Evolutionary conservation across 2,797 vertebrate species (phyloP).

Genomic region (Neostethus bicornis): DNA sequence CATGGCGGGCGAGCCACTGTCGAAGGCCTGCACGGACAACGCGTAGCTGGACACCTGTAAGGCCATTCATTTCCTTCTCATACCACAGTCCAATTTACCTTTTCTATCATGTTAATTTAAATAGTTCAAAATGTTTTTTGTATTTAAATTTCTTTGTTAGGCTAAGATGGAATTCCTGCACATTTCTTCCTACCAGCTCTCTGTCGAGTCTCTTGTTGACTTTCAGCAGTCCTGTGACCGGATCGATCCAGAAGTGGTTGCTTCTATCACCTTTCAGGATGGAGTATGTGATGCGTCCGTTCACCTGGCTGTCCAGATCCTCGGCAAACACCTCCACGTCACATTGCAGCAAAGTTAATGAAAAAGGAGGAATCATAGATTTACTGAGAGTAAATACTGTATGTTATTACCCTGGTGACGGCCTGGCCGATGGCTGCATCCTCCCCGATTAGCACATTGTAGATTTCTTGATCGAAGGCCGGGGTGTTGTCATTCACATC

Average conservation of each 20-base stretch:
- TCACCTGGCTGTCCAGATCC: constrained; percentile 92
- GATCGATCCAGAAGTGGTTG: constrained; percentile 94
- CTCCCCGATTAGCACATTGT: constrained; percentile 91
- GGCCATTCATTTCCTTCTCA: background rate
- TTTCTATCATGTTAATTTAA: background rate
- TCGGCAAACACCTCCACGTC: constrained; percentile 88
- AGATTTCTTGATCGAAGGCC: constrained; percentile 89
- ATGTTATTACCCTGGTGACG: constrained; percentile 83
- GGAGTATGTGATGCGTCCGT: constrained; percentile 90
- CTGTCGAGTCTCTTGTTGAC: constrained; percentile 93
- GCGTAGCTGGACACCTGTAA: constrained; percentile 89
- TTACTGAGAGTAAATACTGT: too few species aligned
- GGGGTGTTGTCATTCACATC: constrained; percentile 96
- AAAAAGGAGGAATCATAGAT: background rate
- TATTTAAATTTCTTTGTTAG: constrained; percentile 29
- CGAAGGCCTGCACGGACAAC: constrained; percentile 91
- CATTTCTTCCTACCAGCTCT: constrained; percentile 94
- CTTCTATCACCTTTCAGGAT: constrained; percentile 92
- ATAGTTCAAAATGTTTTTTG: too few species aligned
- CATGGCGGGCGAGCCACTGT: constrained; percentile 91
- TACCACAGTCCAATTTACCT: background rate
- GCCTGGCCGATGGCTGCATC: constrained; percentile 88
- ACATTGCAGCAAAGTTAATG: background rate
- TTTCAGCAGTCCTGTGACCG: constrained; percentile 88
- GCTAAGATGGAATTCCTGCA: too few species aligned